Base-by-base conservation (phyloP, 2,797 vertebrate genomes). In the Diglossa cyanea region DNA sequence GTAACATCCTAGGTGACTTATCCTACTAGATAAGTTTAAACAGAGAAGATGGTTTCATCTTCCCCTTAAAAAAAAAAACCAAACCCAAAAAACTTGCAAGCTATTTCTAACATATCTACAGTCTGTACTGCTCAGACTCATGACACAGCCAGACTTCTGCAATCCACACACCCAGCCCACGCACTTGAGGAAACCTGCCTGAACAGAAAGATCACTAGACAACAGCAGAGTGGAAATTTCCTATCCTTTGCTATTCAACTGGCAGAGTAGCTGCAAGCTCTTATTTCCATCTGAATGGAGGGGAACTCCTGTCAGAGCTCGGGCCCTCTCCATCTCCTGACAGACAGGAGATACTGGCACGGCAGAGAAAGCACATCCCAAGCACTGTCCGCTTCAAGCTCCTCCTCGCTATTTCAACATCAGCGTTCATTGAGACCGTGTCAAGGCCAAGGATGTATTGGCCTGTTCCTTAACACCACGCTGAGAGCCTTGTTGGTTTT, bases 161-260 rank as follows among this genome's bases (percentile, higher is more conserved):
- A 86, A 92, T 54, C 85, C 88, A 88, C 60, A 42, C 62, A 39
- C 84, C 70, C 92, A 88, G n/a, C 96, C 94, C 92, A 96, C 95
- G 4, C 71, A n/a, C 80, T 88, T 58, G 18, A 96, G 71, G 90
- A 93, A 96, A 96, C 94, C 92, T 94, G 96, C 92, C 71, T 33
- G 51, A 44, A 89, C 82, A 93, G 93, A 96, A 75, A 45, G 79
- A 94, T 93, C 97, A 94, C 97, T 65, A 96, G 96, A 96, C 75
- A 92, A 95, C 93, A 85, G 95, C 85, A 86, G 68, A 98, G 96
- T 98, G 98, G 98, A 98, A 98, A 98, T 98, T 98, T 98, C 98
- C 98, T 98, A 96, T 97, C 96, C 96, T 93, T 94, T 83, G 92
- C 94, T 90, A 93, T 90, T 94, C 93, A 95, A 82, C 82, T 75